Percentiles rank a stretch among this genome's conserved stretches.
Conservation (phyloP, 2,888 invertebrate species). For the Bugula neritina region DNA sequence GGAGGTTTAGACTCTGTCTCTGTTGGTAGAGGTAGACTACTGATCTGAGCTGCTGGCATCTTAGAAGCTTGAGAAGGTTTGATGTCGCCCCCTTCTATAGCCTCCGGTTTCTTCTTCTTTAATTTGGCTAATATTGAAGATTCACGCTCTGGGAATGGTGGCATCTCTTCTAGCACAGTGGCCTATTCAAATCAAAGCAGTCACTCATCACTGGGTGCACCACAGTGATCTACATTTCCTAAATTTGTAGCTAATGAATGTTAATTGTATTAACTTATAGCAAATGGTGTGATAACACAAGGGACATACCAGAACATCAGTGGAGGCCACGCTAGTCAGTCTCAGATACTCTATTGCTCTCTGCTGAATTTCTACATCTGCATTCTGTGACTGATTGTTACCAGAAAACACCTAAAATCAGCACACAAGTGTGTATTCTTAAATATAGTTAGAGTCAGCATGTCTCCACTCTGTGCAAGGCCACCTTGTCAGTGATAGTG, state of each 20-base stretch:
- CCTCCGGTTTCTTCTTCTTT: slow-evolving; percentile 95
- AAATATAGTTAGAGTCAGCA: too few species aligned
- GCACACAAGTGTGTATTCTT: too few species aligned
- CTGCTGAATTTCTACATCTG: slow-evolving; percentile 97
- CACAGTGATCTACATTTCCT: too few species aligned
- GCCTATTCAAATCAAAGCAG: too few species aligned
- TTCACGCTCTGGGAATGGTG: slow-evolving; percentile 96
- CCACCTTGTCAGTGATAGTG: too few species aligned
- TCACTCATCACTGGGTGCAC: too few species aligned
- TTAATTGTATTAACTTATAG: too few species aligned
- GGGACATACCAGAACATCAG: slow-evolving; percentile 80
- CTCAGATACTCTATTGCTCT: slow-evolving; percentile 95
- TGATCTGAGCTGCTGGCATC: slow-evolving; percentile 15
- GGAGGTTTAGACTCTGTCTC: slow-evolving; percentile 1
- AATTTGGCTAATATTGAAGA: slow-evolving; percentile 93
- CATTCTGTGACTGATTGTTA: slow-evolving; percentile 90
- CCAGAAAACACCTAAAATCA: slow-evolving; percentile 54
- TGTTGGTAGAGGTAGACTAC: slow-evolving; percentile 1
- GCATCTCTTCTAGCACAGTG: slow-evolving; percentile 98
- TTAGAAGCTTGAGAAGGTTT: slow-evolving; percentile 20
- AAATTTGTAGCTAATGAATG: too few species aligned
- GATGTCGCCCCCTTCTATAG: slow-evolving; percentile 57
- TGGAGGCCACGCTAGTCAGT: slow-evolving; percentile 87
- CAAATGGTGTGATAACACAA: too few species aligned
- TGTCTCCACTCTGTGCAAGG: too few species aligned